Evolutionary conservation across 2,113 vertebrate species (phyloP).

Genomic region (Mixornis gularis): DNA sequence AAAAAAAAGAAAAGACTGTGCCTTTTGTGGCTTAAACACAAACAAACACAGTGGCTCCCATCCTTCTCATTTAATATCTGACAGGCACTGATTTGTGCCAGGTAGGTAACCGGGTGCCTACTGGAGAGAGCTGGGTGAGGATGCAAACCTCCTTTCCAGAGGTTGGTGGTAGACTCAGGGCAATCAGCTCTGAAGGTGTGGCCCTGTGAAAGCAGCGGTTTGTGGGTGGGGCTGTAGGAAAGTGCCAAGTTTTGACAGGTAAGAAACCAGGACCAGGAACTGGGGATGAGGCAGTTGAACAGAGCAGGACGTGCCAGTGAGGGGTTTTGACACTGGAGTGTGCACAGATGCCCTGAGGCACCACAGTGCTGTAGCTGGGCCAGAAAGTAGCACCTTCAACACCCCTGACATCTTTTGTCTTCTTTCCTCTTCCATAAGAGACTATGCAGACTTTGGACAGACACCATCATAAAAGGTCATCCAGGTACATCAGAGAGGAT

Average conservation of each 20-base stretch:
- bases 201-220: background rate
- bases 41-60: background rate
- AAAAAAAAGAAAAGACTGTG: background rate
- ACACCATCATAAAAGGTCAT: background rate
- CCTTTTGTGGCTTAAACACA: background rate
- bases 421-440: background rate
- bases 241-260: background rate
- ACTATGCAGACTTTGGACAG: background rate
- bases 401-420: background rate
- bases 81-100: background rate
- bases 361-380: background rate
- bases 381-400: background rate
- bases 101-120: background rate
- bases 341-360: background rate
- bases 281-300: rapidly evolving
- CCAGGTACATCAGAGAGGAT: background rate
- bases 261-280: background rate
- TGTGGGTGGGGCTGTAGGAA: background rate
- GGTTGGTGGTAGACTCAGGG: background rate
- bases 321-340: background rate
- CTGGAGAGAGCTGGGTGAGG: background rate
- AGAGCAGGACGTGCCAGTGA: background rate
- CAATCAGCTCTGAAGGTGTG: background rate
- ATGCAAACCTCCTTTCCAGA: background rate
- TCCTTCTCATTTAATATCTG: background rate